These are phyloP conservation scores for Drosophila melanosoma DNA, from an alignment of 2,888 invertebrate species.

Conservation along the genomic window DNA sequence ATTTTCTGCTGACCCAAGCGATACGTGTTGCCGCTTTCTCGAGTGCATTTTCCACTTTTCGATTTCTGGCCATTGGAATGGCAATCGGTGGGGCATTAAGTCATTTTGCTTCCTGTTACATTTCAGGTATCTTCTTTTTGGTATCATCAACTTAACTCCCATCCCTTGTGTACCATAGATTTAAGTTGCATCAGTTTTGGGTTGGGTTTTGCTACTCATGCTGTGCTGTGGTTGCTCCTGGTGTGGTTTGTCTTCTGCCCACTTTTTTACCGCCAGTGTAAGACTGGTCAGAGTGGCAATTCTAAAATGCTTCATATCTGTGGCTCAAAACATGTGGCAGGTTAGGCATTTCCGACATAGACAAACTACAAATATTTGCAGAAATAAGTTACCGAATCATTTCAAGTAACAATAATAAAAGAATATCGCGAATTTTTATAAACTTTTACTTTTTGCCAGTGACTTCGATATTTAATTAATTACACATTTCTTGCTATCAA, in stretches of 20 bases:
- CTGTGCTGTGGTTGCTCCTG: background rate
- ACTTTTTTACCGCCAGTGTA: background rate
- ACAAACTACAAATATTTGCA: background rate
- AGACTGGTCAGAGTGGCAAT: background rate
- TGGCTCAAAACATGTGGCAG: background rate
- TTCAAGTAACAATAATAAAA: background rate
- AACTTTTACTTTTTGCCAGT: background rate
- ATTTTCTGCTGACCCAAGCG: slow-evolving; percentile 52
- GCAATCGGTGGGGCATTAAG: slow-evolving; percentile 55
- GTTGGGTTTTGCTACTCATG: background rate
- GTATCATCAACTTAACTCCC: background rate
- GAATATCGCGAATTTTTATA: background rate
- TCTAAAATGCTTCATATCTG: background rate
- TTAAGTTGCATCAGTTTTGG: slow-evolving; percentile 5
- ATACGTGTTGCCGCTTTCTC: slow-evolving; percentile 46
- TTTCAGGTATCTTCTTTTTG: slow-evolving; percentile 52
- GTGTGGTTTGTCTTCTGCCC: background rate
- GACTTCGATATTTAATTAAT: background rate
- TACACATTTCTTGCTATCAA: background rate
- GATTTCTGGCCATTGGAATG: slow-evolving; percentile 29
- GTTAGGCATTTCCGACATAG: background rate
- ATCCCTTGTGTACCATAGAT: background rate
- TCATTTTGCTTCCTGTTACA: slow-evolving; percentile 63
- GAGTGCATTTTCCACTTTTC: slow-evolving; percentile 29
- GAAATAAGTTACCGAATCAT: background rate